Base-by-base conservation (phyloP, 2,797 vertebrate genomes). In the Trematomus bernacchii region DNA sequence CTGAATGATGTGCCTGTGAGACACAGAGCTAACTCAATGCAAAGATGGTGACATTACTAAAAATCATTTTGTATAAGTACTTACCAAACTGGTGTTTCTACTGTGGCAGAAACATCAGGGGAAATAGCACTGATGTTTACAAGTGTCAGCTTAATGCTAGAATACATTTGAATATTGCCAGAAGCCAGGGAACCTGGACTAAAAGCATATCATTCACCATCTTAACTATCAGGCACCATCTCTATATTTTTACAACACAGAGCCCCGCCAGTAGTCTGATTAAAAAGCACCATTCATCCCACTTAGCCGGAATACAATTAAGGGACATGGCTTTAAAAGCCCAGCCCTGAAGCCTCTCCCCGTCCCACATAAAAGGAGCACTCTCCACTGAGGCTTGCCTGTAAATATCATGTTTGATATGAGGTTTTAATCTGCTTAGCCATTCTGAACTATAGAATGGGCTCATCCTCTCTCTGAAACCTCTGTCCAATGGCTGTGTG, bases 391-490 rank as follows among this genome's bases (percentile, higher is more conserved):
- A 95, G 93, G 85, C 87, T 90, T 87, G 91, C 91, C 92, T 91
- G 90, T 94, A 95, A 95, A 94, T 92, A 95, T 92, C 92, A 94
- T 94, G 94, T 94, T 93, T 94, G 94, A 94, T 95, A 95, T 94
- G 93, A 94, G 93, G 93, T 95, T 94, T 94, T 94, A 95, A 95
- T 95, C 94, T 94, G 91, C 92, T 95, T 95, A 95, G 91, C 92
- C 92, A 92, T 95, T 95, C 94, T 95, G 92, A 95, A 94, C 94
- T 92, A 93, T 93, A 94, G 94, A 94, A 94, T 91, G 88, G 93
- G 92, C 93, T 94, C 92, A 94, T 95, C 92, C 92, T 93, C 90
- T 94, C 85, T 88, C 91, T 90, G 88, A 92, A 93, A 91, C 90
- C 92, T 85, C 90, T 79, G 92, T 94, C 91, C 91, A 93, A 93